Percentiles rank a stretch among this genome's conserved stretches.
phyloP scores from a whole-genome alignment of 1,140 invertebrate species.

The Hylaeus anthracinus region DNA sequence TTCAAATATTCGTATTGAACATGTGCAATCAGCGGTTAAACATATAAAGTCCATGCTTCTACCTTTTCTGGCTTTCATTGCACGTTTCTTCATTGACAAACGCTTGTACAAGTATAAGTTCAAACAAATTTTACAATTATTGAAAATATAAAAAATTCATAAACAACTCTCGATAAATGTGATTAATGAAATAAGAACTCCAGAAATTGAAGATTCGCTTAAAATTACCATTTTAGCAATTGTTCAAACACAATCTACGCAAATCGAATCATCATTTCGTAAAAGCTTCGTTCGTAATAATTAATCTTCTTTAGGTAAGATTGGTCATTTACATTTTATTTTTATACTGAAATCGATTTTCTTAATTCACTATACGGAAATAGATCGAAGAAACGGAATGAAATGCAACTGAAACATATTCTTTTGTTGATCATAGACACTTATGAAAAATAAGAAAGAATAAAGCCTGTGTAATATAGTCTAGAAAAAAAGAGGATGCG shows the following conservation, averaged over 20 bases:
- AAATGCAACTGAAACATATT: constrained; percentile 22
- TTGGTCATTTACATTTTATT: neutral
- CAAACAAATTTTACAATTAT: constrained; percentile 8
- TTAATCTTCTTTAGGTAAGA: neutral
- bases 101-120: constrained; percentile 6
- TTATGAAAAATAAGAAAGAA: constrained; percentile 20
- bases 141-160: neutral
- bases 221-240: neutral
- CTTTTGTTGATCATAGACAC: constrained; percentile 35
- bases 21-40: constrained; percentile 25
- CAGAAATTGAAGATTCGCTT: neutral
- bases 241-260: neutral
- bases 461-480: constrained; percentile 21
- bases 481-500: neutral
- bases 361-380: neutral
- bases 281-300: neutral
- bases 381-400: constrained; percentile 12
- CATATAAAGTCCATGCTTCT: constrained; percentile 4
- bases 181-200: constrained; percentile 5
- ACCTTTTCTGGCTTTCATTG: neutral
- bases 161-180: neutral
- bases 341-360: neutral
- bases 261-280: neutral
- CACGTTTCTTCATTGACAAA: neutral
- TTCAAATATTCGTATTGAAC: constrained; percentile 40